phyloP scores from a whole-genome alignment of 2,888 invertebrate species.

The Mayetiola destructor region DNA sequence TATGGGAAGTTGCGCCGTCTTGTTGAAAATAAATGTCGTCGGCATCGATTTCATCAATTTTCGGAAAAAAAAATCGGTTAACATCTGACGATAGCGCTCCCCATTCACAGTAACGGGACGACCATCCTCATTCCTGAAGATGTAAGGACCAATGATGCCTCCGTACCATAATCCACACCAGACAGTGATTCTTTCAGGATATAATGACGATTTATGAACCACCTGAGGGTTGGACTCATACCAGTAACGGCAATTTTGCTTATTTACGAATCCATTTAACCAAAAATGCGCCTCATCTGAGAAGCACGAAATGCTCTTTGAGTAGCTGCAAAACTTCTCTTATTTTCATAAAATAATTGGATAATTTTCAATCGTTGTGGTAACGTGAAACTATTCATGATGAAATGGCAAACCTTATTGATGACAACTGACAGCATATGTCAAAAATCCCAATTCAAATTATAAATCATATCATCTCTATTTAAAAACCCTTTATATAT shows the following conservation, averaged over 20 bases:
- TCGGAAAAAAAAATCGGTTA: constrained; percentile 4
- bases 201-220: background rate
- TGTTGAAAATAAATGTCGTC: constrained; percentile 7
- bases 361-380: background rate
- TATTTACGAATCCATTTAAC: constrained; percentile 4
- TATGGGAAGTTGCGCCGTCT: constrained; percentile 1
- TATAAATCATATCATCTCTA: background rate
- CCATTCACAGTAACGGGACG: constrained; percentile 13
- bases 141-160: constrained; percentile 14
- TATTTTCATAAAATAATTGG: background rate
- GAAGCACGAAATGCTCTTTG: too few species aligned
- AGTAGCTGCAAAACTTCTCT: too few species aligned
- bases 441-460: too few species aligned
- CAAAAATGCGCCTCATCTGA: constrained; percentile 6
- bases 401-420: background rate
- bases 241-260: constrained; percentile 2
- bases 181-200: constrained; percentile 10
- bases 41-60: background rate
- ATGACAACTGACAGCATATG: background rate
- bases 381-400: background rate
- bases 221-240: background rate
- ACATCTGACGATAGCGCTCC: constrained; percentile 14
- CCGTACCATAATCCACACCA: constrained; percentile 15
- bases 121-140: constrained; percentile 9
- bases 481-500: background rate